Percentiles rank a stretch among this genome's conserved stretches.
These are phyloP conservation scores for Pedionomus torquatus DNA, from an alignment of 2,113 vertebrate genomes.

Conservation along the genomic window DNA sequence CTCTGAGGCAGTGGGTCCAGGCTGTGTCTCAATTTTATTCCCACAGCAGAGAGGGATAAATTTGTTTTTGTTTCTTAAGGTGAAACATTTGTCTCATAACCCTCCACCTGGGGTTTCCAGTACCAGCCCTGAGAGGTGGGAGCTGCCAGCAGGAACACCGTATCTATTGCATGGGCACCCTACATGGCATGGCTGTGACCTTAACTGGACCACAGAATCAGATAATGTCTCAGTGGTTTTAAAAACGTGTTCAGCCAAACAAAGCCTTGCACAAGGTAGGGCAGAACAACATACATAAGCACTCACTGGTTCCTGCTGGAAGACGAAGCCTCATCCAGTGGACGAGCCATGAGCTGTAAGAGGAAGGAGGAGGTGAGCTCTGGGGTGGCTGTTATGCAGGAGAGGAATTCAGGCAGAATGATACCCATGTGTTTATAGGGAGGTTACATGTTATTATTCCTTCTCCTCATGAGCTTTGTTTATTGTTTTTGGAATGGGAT, in stretches of 20 bases:
- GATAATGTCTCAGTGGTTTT: not conserved
- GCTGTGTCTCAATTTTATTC: not conserved
- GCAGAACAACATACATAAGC: not conserved
- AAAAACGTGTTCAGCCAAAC: not conserved
- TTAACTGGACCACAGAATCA: not conserved
- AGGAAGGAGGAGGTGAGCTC: not conserved
- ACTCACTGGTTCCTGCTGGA: not conserved
- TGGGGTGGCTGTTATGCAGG: not conserved
- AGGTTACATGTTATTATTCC: conserved; percentile 23
- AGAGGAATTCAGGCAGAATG: not conserved
- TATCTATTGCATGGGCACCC: not conserved
- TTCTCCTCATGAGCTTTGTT: not conserved
- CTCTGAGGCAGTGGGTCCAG: accelerated
- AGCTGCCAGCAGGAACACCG: not conserved
- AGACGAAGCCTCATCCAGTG: not conserved
- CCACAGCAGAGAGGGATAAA: not conserved
- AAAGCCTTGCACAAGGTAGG: not conserved
- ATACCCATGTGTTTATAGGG: conserved; percentile 18
- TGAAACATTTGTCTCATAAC: not conserved
- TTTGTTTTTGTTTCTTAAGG: not conserved
- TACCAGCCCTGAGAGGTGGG: not conserved
- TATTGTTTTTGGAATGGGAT: conserved; percentile 58
- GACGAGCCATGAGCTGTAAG: not conserved
- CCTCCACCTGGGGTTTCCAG: not conserved
- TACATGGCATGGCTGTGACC: not conserved